Evolutionary conservation across 2,113 vertebrate genomes (phyloP), one percentile per base, ranked within the genome.

Genomic region (Carassius auratus): DNA sequence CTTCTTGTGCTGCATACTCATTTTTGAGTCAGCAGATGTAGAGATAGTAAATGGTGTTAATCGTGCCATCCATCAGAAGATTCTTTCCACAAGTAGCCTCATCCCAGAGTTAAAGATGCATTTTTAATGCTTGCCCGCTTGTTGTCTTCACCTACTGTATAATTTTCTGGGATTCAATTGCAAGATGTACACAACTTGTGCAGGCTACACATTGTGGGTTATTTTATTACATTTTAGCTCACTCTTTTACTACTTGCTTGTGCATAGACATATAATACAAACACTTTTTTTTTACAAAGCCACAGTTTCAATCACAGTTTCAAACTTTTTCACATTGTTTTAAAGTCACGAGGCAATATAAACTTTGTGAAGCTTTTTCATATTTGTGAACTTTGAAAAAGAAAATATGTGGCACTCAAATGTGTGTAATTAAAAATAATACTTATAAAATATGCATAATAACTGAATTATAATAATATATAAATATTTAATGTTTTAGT

Each of bases 21-120:
- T 42, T 75, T 57, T 86, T 81, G 14, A 85, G 85, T 84, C 55
- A 69, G 64, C 45, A 55, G 82, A 38, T 62, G 62, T 81, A 64
- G 61, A 79, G 21, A 79, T 42, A 12, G 48, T 36, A 50, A 36
- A 36, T 76, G 59, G 17, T 76, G 57, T 48, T 89, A 90, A 83
- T 78, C 52, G 50, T 75, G 2, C 88, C 89, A 91, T 92, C 83
- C 68, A 42, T 92, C 87, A 90, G n/a, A 17, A 84, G 78, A 57
- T 86, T 86, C 19, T 33, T 87, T 88, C 66, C 45, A 86, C 38
- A 79, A 57, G 82, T 87, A 83, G 84, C 77, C 88, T 84, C 79
- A 84, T 55, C 69, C 61, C 45, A 75, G 76, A 88, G 90, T 88
- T 86, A 88, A 88, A 86, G 88, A 86, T 76, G 75, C 50, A 7